These are phyloP conservation scores for Hypotaenidia philippensis DNA, from an alignment of 2,797 vertebrate genomes.

Conservation along the genomic window DNA sequence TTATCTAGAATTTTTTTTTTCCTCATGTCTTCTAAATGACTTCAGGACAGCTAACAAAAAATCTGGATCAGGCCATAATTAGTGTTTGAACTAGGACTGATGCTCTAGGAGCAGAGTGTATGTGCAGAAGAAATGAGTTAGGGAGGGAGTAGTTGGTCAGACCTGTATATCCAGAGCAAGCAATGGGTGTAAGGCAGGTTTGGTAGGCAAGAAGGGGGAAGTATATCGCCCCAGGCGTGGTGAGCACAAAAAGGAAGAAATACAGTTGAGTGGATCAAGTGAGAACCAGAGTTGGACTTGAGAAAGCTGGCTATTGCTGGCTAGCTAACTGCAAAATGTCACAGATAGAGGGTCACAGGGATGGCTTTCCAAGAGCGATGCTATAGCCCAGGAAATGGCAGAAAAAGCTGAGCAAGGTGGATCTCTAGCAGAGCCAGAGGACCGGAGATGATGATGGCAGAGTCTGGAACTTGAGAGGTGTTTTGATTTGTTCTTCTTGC, in stretches of 20 bases:
- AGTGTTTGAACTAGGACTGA: not conserved
- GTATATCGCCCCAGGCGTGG: not conserved
- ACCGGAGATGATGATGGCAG: not conserved
- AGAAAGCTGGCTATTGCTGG: too few relatives aligned
- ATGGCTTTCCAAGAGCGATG: not conserved
- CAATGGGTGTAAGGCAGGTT: not conserved
- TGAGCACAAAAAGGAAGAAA: not conserved
- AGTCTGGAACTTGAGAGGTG: not conserved
- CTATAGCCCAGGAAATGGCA: accelerated
- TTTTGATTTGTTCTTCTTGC: not conserved
- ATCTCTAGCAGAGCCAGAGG: not conserved
- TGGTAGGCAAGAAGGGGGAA: not conserved
- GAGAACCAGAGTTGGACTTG: not conserved
- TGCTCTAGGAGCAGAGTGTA: not conserved
- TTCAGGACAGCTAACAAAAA: not conserved
- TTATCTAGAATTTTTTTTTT: not conserved
- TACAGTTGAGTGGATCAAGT: not conserved
- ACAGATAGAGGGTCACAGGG: not conserved
- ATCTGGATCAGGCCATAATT: not conserved
- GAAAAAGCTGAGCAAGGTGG: not conserved
- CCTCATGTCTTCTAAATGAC: too few relatives aligned
- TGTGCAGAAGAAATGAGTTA: not conserved
- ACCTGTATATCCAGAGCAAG: too few relatives aligned
- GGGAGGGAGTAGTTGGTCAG: not conserved
- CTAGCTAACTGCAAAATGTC: accelerated